These are phyloP conservation scores for Galemys pyrenaicus DNA, from an alignment of 2,113 vertebrate species.

Conservation along the genomic window DNA sequence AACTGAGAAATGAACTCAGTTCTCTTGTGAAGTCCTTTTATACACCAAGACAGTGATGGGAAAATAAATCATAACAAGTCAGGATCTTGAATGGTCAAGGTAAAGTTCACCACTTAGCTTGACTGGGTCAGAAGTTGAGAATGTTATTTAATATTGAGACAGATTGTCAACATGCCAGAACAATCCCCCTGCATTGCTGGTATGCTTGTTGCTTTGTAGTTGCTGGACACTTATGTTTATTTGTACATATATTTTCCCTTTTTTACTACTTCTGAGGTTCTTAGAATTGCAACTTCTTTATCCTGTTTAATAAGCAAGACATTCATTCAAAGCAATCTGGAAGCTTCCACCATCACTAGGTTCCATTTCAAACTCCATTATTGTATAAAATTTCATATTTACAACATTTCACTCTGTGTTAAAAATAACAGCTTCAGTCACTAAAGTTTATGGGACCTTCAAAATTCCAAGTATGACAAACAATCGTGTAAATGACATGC, in stretches of 20 bases:
- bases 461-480: slow-evolving; percentile 62
- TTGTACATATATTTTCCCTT: slow-evolving; percentile 57
- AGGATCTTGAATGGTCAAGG: not conserved
- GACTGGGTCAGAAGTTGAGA: slow-evolving; percentile 18
- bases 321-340: slow-evolving; percentile 76
- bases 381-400: slow-evolving; percentile 83
- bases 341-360: slow-evolving; percentile 62
- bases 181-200: slow-evolving; percentile 53
- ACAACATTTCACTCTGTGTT: slow-evolving; percentile 81
- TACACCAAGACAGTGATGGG: not conserved
- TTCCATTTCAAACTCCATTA: slow-evolving; percentile 78
- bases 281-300: slow-evolving; percentile 41
- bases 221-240: slow-evolving; percentile 57
- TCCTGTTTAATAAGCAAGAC: slow-evolving; percentile 59
- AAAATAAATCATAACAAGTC: slow-evolving; percentile 16
- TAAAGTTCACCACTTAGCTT: not conserved
- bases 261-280: slow-evolving; percentile 66
- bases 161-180: slow-evolving; percentile 39
- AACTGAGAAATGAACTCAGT: not conserved
- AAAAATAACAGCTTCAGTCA: slow-evolving; percentile 78
- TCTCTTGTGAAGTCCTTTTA: not conserved
- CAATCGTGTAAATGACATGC: slow-evolving; percentile 59
- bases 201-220: slow-evolving; percentile 57
- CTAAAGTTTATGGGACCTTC: slow-evolving; percentile 52
- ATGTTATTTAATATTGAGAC: slow-evolving; percentile 59